Percentiles rank a stretch among this genome's conserved stretches.
These are phyloP conservation scores for Physeter macrocephalus DNA, from an alignment of 2,113 vertebrate genomes.

Conservation along the genomic window DNA sequence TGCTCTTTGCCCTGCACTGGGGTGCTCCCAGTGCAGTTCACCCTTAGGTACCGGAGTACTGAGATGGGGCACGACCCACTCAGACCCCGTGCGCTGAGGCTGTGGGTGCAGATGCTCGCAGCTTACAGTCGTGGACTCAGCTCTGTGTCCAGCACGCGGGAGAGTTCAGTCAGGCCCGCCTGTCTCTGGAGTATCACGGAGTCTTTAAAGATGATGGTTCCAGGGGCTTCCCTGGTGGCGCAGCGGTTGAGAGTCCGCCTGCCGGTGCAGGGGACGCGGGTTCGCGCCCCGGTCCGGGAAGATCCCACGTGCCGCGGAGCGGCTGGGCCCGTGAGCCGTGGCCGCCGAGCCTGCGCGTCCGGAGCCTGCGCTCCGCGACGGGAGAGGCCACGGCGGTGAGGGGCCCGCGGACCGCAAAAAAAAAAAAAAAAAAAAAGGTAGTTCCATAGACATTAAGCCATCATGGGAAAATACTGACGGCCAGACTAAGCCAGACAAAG, in stretches of 20 bases:
- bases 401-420: no score
- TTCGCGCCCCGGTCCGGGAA: no score
- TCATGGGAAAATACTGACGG: rapidly evolving
- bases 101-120: rapidly evolving
- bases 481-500: rapidly evolving
- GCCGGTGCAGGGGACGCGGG: no score
- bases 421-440: no score
- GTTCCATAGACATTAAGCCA: rapidly evolving
- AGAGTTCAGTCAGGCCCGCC: neutral
- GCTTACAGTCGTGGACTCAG: rapidly evolving
- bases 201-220: neutral
- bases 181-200: neutral
- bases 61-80: rapidly evolving
- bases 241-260: no score
- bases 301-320: no score
- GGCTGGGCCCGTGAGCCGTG: no score
- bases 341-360: no score
- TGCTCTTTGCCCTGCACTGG: rapidly evolving
- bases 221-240: no score
- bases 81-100: rapidly evolving
- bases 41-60: no score
- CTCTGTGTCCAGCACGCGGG: rapidly evolving
- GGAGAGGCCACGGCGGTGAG: no score
- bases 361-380: no score
- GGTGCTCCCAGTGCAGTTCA: rapidly evolving